A percentile compares a stretch with the other conserved stretches of the same genome.
These are phyloP conservation scores for Bugulina stolonifera DNA, from an alignment of 2,888 invertebrate species.

Conservation along the genomic window DNA sequence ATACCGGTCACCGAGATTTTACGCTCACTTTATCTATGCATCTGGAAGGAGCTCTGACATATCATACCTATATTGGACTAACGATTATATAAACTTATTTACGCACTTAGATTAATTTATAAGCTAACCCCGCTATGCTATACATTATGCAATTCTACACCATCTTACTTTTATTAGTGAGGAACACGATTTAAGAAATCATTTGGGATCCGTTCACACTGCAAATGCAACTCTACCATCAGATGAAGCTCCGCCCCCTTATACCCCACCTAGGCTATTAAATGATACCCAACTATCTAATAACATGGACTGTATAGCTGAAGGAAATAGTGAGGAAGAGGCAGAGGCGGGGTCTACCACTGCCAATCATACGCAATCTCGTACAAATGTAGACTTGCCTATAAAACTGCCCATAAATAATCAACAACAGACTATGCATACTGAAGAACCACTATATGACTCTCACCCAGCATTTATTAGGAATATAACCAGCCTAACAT, in stretches of 20 bases:
- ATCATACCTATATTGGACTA: too few relatives aligned
- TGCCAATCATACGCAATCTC: constrained; percentile 13
- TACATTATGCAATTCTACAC: too few relatives aligned
- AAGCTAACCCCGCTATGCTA: too few relatives aligned
- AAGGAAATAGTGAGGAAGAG: constrained; percentile 17
- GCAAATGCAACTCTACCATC: neutral
- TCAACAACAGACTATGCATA: neutral
- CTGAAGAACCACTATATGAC: neutral
- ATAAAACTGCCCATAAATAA: neutral
- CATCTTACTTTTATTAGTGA: neutral
- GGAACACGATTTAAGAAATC: neutral
- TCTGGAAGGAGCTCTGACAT: too few relatives aligned
- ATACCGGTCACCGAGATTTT: neutral
- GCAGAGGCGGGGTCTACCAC: neutral
- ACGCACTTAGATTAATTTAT: too few relatives aligned
- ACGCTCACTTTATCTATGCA: neutral
- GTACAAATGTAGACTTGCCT: neutral
- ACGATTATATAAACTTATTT: too few relatives aligned
- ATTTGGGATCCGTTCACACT: neutral
- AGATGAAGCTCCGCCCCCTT: constrained; percentile 15
- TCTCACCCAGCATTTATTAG: constrained; percentile 13
- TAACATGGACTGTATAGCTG: constrained; percentile 6
- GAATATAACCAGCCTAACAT: neutral
- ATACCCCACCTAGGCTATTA: constrained; percentile 14
- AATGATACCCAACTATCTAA: neutral